Evolutionary conservation across 2,888 invertebrate species (phyloP).

Genomic region (Perizoma affinitatum): DNA sequence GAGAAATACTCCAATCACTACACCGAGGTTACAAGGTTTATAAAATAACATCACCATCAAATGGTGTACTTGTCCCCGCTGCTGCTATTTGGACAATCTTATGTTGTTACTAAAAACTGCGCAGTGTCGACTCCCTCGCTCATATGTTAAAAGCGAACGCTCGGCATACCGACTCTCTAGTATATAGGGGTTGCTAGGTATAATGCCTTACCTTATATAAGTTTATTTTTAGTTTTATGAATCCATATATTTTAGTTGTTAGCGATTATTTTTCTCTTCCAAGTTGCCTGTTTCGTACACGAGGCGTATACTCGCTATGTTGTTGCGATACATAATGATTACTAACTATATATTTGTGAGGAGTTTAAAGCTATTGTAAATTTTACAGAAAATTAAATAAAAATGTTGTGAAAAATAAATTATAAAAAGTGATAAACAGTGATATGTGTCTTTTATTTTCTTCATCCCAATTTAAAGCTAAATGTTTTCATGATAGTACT

Average conservation of each 20-base stretch:
- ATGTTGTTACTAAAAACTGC: slow-evolving; percentile 39
- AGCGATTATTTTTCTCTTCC: slow-evolving; percentile 67
- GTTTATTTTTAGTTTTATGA: slow-evolving; percentile 72
- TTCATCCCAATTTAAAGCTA: not conserved
- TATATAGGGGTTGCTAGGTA: slow-evolving; percentile 63
- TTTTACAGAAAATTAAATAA: slow-evolving; percentile 83
- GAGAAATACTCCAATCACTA: too few relatives aligned
- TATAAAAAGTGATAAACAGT: slow-evolving; percentile 83
- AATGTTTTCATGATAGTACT: too few relatives aligned
- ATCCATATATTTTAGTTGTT: slow-evolving; percentile 57
- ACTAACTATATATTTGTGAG: slow-evolving; percentile 75
- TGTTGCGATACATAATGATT: slow-evolving; percentile 71
- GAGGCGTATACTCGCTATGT: slow-evolving; percentile 57
- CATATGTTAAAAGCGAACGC: slow-evolving; percentile 76
- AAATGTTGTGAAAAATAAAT: slow-evolving; percentile 84
- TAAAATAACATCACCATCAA: not conserved
- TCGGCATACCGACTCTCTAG: slow-evolving; percentile 75
- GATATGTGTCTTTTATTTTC: slow-evolving; percentile 65
- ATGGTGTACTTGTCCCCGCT: slow-evolving; percentile 7
- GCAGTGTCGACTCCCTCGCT: slow-evolving; percentile 61
- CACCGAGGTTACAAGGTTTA: too few relatives aligned
- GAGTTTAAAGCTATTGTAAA: slow-evolving; percentile 84
- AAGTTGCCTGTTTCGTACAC: slow-evolving; percentile 72
- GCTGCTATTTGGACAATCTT: slow-evolving; percentile 37
- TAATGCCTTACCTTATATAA: slow-evolving; percentile 72